Percentiles rank a stretch among this genome's conserved stretches.
phyloP scores from a whole-genome alignment of 2,797 vertebrate species.

The Catharus ustulatus region DNA sequence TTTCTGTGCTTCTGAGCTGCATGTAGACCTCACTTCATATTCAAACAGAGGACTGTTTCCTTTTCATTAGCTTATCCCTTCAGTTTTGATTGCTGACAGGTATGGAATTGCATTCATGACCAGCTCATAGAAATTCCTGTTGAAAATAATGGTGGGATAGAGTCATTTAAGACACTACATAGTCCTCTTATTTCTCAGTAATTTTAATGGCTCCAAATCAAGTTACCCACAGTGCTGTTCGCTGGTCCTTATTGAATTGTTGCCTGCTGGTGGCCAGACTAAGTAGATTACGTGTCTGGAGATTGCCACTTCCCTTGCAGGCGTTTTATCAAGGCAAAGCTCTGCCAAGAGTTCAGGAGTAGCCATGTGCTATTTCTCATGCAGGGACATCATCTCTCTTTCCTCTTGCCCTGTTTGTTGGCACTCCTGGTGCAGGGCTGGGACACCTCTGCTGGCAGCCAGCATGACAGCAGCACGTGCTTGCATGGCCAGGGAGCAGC shows the following conservation, averaged over 20 bases:
- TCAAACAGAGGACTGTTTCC: neutral
- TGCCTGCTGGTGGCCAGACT: slow-evolving; percentile 50
- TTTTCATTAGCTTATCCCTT: slow-evolving; percentile 25
- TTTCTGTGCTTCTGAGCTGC: neutral
- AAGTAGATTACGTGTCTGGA: slow-evolving; percentile 34
- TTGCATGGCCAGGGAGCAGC: neutral
- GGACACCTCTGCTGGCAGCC: neutral
- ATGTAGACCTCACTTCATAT: neutral
- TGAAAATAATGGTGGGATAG: slow-evolving; percentile 9
- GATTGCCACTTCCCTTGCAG: neutral
- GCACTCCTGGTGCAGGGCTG: neutral
- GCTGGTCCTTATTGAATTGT: slow-evolving; percentile 44
- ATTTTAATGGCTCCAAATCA: slow-evolving; percentile 57
- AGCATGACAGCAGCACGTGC: accelerated
- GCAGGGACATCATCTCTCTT: neutral
- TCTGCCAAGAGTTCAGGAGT: neutral
- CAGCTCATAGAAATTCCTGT: neutral
- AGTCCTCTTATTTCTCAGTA: slow-evolving; percentile 35
- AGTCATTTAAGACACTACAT: slow-evolving; percentile 1
- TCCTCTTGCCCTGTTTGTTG: neutral
- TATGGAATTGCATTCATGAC: neutral
- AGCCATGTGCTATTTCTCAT: neutral
- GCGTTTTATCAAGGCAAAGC: neutral
- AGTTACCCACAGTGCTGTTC: slow-evolving; percentile 49
- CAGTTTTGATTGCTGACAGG: slow-evolving; percentile 28